Conservation (phyloP, 2,888 invertebrate genomes). For the Idaea aversata region DNA sequence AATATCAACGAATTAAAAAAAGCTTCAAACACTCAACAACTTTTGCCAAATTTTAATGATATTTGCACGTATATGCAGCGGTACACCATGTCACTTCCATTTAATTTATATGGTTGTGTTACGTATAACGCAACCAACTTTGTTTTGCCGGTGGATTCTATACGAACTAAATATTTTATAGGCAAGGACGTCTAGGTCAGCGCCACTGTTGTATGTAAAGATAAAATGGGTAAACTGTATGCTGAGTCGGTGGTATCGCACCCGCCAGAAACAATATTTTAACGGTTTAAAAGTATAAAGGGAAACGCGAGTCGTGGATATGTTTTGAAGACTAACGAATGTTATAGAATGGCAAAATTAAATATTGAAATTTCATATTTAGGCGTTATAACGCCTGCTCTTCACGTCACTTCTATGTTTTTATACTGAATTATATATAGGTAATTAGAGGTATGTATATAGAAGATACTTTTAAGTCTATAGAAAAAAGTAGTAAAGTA, state of each 20-base stretch:
- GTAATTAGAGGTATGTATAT: not conserved
- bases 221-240: not conserved
- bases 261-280: constrained; percentile 72
- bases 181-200: not conserved
- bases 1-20: not conserved
- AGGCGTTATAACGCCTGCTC: too few species aligned
- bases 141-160: not conserved
- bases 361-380: too few species aligned
- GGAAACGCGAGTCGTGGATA: constrained; percentile 41
- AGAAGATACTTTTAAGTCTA: not conserved
- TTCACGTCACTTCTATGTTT: not conserved
- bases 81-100: constrained; percentile 1
- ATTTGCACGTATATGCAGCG: not conserved
- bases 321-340: constrained; percentile 14
- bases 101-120: not conserved
- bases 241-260: constrained; percentile 64
- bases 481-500: not conserved
- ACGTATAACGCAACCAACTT: not conserved
- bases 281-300: constrained; percentile 70
- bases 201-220: not conserved
- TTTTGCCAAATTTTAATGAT: not conserved
- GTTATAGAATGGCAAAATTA: constrained; percentile 5
- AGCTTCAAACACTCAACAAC: not conserved
- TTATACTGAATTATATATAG: not conserved
- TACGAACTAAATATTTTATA: not conserved